Conservation (phyloP, 2,797 vertebrate species). For the Neosilurus mollespiculum region DNA sequence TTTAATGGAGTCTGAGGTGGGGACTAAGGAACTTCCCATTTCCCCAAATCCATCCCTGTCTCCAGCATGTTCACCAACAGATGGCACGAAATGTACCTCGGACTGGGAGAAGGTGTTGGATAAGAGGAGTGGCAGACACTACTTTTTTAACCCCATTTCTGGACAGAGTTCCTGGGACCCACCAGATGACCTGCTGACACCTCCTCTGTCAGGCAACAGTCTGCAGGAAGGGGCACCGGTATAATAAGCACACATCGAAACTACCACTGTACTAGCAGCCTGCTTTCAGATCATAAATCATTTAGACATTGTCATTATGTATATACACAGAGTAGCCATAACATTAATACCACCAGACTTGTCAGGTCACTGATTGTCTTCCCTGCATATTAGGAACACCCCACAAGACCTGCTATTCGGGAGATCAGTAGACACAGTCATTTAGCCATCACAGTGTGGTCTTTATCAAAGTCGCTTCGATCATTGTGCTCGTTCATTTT, state of each 20-base stretch:
- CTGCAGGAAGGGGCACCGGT: slow-evolving; percentile 76
- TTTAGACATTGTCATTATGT: too few species aligned
- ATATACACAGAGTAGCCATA: too few species aligned
- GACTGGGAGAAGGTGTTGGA: slow-evolving; percentile 88
- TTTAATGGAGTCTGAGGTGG: slow-evolving; percentile 55
- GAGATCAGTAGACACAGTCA: too few species aligned
- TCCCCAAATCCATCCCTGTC: slow-evolving; percentile 57
- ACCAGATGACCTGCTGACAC: slow-evolving; percentile 65
- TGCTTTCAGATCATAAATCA: neutral
- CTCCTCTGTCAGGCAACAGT: slow-evolving; percentile 51
- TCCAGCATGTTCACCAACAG: slow-evolving; percentile 53
- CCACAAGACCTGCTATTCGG: too few species aligned
- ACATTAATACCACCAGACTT: too few species aligned
- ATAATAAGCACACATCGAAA: slow-evolving; percentile 59
- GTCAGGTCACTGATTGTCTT: too few species aligned
- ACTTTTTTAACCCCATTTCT: slow-evolving; percentile 87
- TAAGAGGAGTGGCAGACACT: slow-evolving; percentile 79
- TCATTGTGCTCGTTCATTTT: too few species aligned
- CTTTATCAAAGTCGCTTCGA: too few species aligned
- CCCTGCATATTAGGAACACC: too few species aligned
- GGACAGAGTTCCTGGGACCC: slow-evolving; percentile 91
- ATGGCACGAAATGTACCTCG: slow-evolving; percentile 62
- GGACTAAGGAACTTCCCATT: slow-evolving; percentile 40
- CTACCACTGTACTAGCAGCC: neutral
- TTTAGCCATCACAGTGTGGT: too few species aligned